A percentile compares a stretch with the other conserved stretches of the same genome.
phyloP scores from a whole-genome alignment of 2,888 invertebrate genomes.

The Xestia ashworthii region DNA sequence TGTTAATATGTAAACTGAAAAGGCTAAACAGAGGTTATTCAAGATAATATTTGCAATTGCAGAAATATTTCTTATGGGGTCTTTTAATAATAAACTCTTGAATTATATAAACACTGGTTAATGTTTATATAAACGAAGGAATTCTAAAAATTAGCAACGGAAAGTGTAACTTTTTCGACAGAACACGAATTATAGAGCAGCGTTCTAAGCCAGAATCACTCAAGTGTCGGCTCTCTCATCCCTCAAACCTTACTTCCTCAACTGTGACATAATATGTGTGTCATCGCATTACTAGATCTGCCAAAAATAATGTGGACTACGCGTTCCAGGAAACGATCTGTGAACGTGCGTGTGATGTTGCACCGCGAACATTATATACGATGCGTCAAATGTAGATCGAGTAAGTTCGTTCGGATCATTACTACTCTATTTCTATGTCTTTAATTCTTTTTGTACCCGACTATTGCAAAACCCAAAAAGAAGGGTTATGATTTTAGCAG shows the following conservation, averaged over 20 bases:
- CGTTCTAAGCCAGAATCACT: neutral
- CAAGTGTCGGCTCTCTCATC: slow-evolving; percentile 10
- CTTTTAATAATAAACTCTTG: neutral
- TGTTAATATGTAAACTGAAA: slow-evolving; percentile 24
- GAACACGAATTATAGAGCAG: neutral
- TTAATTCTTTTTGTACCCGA: neutral
- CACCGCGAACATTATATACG: slow-evolving; percentile 34
- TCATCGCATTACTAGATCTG: slow-evolving; percentile 67
- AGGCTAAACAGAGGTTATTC: slow-evolving; percentile 12
- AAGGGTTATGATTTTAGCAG: too few species aligned
- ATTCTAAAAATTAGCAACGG: neutral
- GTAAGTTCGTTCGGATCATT: slow-evolving; percentile 30
- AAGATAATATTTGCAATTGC: neutral
- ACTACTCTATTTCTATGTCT: slow-evolving; percentile 38
- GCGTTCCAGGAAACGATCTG: slow-evolving; percentile 62
- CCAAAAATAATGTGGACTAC: slow-evolving; percentile 64
- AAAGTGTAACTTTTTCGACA: neutral
- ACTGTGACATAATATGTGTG: slow-evolving; percentile 60
- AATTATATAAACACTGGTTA: neutral
- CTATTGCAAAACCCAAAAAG: too few species aligned
- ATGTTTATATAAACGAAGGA: neutral
- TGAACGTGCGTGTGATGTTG: slow-evolving; percentile 44
- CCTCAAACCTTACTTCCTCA: slow-evolving; percentile 61
- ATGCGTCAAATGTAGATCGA: slow-evolving; percentile 54
- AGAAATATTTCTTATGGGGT: neutral